Evolutionary conservation across 2,888 invertebrate genomes (phyloP), one percentile per base, ranked within the genome.

Genomic region (Tachina fera): DNA sequence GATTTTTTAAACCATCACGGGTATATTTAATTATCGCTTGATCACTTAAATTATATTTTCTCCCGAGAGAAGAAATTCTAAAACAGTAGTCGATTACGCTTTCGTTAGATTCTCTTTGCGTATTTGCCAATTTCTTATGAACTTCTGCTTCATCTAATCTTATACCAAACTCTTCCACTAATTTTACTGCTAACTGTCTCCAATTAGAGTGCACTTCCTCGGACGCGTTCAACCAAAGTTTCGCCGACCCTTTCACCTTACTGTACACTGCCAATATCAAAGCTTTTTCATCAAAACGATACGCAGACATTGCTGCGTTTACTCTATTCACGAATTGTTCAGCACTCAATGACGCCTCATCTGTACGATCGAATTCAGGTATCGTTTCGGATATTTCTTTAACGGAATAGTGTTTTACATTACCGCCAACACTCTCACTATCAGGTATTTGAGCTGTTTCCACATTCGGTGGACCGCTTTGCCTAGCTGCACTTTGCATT

Each of bases 351-450:
- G n/a, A n/a, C 13, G 19, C 13, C 3, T 72, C 47, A 71, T 80
- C 71, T 0, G 84, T 76, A 11, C 75, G 84, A 56, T 78, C 58
- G 45, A 78, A 85, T 22, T 76, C 76, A 0, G 79, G 70, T n/a
- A 79, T 74, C 0, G 77, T 67, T n/a, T 81, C 81, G 0, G 77
- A 61, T 49, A 72, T 85, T 63, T 85, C 78, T 51, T 51, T 74
- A 8, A 85, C 74, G 0, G 80, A 63, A 70, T 74, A 79, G 1
- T 11, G 14, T 31, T 31, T 31, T 31, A 4, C 31, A 31, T 31
- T 31, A 31, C 31, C 31, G 31, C 31, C 31, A 4, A 31, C 31
- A 31, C 31, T 31, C 31, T 2, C 31, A 31, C 31, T 31, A 31
- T 31, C 31, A 31, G 31, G 31, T 31, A 31, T 31, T 31, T 31